Base-by-base conservation (phyloP, 1,140 invertebrate genomes). In the Nephotettix cincticeps region DNA sequence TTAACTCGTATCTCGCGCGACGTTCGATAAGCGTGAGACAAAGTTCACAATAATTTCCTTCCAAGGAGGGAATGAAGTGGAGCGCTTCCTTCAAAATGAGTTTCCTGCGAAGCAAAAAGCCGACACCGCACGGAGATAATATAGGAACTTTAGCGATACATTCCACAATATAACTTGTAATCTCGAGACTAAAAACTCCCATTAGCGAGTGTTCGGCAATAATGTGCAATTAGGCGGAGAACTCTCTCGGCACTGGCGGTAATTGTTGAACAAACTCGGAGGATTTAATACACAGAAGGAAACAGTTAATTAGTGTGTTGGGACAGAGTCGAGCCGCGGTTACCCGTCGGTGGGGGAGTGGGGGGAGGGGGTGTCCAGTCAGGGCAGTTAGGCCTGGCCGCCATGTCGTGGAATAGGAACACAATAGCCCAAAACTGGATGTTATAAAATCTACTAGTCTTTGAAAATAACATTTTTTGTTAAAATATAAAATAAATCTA, bases 161-260 rank as follows among this genome's bases (percentile, higher is more conserved):
- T 58, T 25, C 21, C 54, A 13, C 54, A 14, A 69, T 54, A 47
- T 29, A 69, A 69, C 45, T 69, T 69, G 45, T 69, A 69, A 69
- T 69, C 36, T 54, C 45, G 40, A 28, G 45, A 69, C 67, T 69
- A 69, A 69, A 69, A 69, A 69, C 67, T 69, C 43, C 67, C 67
- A 69, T 69, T 69, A 69, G 27, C 36, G 54, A 69, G 40, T 56
- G 29, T 56, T 56, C 23, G 56, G 67, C 30, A 56, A 69, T 69
- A 69, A 45, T 56, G 45, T 69, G 27, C 54, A 69, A 69, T 69
- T 69, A 69, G 51, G 36, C 51, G 25, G 36, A n/a, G 17, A 69
- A 69, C 21, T 54, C 51, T 23, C 27, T 6, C 43, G 29, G 67
- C 47, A 19, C 32, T 36, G n/a, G n/a, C 32, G 32, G 14, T 4